A percentile compares a stretch with the other conserved stretches of the same genome.
phyloP scores from a whole-genome alignment of 2,797 vertebrate species.

The Bucorvus abyssinicus region DNA sequence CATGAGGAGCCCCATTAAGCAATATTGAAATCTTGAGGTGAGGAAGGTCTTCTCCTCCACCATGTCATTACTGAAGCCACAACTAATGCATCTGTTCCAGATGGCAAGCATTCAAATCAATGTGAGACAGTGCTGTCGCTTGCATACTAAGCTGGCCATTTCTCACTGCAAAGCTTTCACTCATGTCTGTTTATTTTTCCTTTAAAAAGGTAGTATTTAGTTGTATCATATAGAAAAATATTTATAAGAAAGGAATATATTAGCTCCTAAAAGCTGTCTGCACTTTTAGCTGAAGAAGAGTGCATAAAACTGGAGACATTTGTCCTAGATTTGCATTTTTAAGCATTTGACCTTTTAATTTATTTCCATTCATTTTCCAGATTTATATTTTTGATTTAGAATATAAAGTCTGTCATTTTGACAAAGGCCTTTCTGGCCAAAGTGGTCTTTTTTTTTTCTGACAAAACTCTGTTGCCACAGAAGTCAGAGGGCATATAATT shows the following conservation, averaged over 20 bases:
- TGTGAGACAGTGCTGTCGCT: background rate
- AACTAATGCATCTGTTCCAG: conserved; percentile 54
- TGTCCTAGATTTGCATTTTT: background rate
- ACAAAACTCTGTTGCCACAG: background rate
- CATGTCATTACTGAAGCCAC: conserved; percentile 33
- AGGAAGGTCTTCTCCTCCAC: conserved; percentile 44
- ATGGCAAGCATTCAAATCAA: conserved; percentile 19
- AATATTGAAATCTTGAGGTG: conserved; percentile 14
- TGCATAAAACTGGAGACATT: background rate
- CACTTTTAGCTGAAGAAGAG: background rate
- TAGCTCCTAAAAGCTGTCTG: background rate
- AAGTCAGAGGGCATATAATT: background rate
- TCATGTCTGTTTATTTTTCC: background rate
- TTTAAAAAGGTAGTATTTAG: background rate
- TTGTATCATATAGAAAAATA: background rate
- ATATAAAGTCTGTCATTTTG: background rate
- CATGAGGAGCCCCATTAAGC: background rate
- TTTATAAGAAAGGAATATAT: background rate
- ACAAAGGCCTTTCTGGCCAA: background rate
- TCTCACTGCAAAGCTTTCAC: background rate
- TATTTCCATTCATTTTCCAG: background rate
- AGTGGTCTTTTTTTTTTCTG: fast-evolving
- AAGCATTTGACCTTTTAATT: background rate
- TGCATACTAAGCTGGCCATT: conserved; percentile 27
- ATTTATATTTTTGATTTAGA: background rate